phyloP scores from a whole-genome alignment of 1,140 invertebrate genomes.

The Papilio dardanus region DNA sequence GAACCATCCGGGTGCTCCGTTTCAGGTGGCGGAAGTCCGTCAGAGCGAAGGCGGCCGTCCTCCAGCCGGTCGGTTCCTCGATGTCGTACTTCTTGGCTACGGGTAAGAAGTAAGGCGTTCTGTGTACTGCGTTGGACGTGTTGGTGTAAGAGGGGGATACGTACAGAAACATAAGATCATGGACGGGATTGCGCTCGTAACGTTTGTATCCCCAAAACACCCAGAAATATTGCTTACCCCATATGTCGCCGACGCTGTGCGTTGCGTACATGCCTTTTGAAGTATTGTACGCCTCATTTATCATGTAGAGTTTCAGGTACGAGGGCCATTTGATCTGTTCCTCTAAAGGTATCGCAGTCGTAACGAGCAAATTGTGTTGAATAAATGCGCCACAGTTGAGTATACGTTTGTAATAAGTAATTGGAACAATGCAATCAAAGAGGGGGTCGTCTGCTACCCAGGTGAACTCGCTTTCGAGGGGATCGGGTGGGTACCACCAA shows the following conservation, averaged over 20 bases:
- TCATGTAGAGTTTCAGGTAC: neutral
- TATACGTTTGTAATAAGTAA: neutral
- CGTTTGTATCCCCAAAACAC: neutral
- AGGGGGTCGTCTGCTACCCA: neutral
- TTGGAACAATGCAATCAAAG: neutral
- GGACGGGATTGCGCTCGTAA: neutral
- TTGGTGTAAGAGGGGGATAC: neutral
- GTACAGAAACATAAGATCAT: conserved; percentile 14
- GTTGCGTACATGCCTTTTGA: neutral
- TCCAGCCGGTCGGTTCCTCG: conserved; percentile 11
- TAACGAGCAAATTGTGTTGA: neutral
- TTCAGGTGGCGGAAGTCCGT: conserved; percentile 13
- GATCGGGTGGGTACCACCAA: neutral
- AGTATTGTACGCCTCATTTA: neutral
- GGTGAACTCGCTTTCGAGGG: neutral
- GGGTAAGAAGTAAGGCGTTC: neutral
- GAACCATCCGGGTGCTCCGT: neutral
- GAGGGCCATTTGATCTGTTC: neutral
- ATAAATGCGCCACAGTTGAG: neutral
- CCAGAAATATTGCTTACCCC: conserved; percentile 15
- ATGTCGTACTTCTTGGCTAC: neutral
- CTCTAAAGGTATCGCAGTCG: neutral
- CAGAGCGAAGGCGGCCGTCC: neutral
- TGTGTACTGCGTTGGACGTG: neutral
- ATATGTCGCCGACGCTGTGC: conserved; percentile 2